Evolutionary conservation across 1,140 invertebrate species (phyloP), one percentile per base, ranked within the genome.

Genomic region (Drosophila burlai): DNA sequence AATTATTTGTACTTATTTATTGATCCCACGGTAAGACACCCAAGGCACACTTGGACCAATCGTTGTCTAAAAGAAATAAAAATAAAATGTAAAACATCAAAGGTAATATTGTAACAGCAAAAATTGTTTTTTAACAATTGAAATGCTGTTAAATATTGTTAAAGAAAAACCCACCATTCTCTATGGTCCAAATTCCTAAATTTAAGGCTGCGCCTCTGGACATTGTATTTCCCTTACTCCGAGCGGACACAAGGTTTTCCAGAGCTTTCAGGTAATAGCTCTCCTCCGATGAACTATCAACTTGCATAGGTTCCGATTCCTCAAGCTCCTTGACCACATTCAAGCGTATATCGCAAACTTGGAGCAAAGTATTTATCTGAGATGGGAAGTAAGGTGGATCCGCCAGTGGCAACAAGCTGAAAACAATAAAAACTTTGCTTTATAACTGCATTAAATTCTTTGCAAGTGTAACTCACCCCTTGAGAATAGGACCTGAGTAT

Each of bases 31-130:
- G 91, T 18, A 92, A 46, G 4, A 89, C 82, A 45, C 91, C 91
- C 26, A 92, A 59, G 2, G 91, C 85, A 71, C 85, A 89, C 43
- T 47, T 63, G 1, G 81, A 71, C 91, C 91, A 92, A 43, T 80
- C 52, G 21, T 58, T 45, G 0, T 83, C 83, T 80, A n/a, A 0
- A 68, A 80, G 42, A 15, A 40, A 52, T 15, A 21, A 18, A 60
- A 21, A 46, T 50, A 65, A 38, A 38, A 29, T 13, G 3, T 36
- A 18, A 31, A 31, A 18, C 10, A 31, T 24, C 15, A 40, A 8
- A 26, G 34, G 46, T 40, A 16, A 7, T 6, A 42, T 42, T 40
- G 13, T 7, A 16, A 7, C 6, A 40, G 5, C 4, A 15, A 38
- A 15, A 36, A 15, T 42, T n/a, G 6, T n/a, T 9, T n/a, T 11